These are phyloP conservation scores for Epinephelus coioides DNA, from an alignment of 2,797 vertebrate species.

Conservation along the genomic window DNA sequence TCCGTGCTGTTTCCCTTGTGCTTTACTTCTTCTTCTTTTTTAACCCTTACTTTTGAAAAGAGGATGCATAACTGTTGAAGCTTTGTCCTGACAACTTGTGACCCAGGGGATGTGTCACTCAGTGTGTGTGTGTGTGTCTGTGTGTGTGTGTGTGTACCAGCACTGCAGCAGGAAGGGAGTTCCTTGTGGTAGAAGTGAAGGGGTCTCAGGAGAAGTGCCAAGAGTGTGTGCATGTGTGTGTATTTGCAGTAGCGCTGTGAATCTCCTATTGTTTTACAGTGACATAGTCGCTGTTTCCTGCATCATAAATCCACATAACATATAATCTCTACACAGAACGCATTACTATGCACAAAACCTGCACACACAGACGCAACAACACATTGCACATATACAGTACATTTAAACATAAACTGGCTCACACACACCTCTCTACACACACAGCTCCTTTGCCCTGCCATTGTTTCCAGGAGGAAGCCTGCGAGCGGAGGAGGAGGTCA, in stretches of 20 bases:
- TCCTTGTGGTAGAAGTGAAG: slow-evolving; percentile 38
- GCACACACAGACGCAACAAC: neutral
- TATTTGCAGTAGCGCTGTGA: slow-evolving; percentile 70
- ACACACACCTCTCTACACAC: slow-evolving; percentile 24
- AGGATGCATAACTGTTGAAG: slow-evolving; percentile 52
- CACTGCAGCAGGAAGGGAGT: slow-evolving; percentile 74
- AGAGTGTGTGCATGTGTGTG: slow-evolving; percentile 28
- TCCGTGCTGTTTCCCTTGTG: slow-evolving; percentile 20
- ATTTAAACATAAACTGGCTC: slow-evolving; percentile 27
- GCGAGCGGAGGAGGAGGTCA: slow-evolving; percentile 58
- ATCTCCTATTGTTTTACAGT: slow-evolving; percentile 90
- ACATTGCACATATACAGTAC: neutral
- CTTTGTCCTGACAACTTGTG: slow-evolving; percentile 54
- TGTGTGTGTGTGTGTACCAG: slow-evolving; percentile 22
- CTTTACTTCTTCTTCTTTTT: slow-evolving; percentile 22
- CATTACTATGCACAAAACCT: neutral
- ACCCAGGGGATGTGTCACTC: slow-evolving; percentile 48
- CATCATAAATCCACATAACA: slow-evolving; percentile 87
- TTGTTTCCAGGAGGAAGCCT: slow-evolving; percentile 88
- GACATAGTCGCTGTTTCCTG: slow-evolving; percentile 87
- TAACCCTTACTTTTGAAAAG: slow-evolving; percentile 26
- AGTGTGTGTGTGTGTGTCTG: slow-evolving; percentile 28
- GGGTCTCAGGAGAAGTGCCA: slow-evolving; percentile 52
- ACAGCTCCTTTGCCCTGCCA: slow-evolving; percentile 59
- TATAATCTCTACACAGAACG: neutral